Conservation (phyloP, 2,888 invertebrate species). For the Brenthis ino region DNA sequence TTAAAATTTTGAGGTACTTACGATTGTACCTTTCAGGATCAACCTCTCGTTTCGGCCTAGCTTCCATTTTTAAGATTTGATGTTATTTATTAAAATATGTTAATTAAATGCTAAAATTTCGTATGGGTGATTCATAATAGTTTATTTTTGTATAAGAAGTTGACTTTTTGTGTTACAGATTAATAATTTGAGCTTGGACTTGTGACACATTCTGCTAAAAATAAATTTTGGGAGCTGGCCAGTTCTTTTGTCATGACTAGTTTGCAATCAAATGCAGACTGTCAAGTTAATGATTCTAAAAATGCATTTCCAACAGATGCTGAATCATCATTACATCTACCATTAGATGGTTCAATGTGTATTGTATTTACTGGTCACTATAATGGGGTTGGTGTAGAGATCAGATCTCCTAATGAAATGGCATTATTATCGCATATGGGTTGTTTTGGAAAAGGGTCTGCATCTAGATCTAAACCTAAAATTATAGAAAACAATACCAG, state of each 20-base stretch:
- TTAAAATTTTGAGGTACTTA: constrained; percentile 46
- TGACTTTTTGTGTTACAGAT: constrained; percentile 55
- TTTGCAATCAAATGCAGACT: constrained; percentile 66
- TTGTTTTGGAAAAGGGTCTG: constrained; percentile 88
- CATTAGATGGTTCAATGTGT: constrained; percentile 69
- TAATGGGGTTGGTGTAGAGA: constrained; percentile 86
- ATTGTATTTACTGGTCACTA: constrained; percentile 83
- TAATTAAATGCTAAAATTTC: constrained; percentile 44
- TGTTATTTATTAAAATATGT: constrained; percentile 25
- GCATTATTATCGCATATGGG: constrained; percentile 86
- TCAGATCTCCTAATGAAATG: constrained; percentile 83
- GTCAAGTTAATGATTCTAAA: constrained; percentile 74
- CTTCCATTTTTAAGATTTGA: constrained; percentile 39
- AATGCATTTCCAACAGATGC: constrained; percentile 63
- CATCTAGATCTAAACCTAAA: constrained; percentile 81
- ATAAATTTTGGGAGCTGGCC: constrained; percentile 70
- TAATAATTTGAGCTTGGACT: constrained; percentile 54
- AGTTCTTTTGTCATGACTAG: constrained; percentile 70
- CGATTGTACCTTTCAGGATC: constrained; percentile 50
- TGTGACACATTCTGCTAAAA: constrained; percentile 61
- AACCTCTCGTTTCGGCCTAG: constrained; percentile 36
- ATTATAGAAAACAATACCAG: constrained; percentile 60
- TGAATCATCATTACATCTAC: constrained; percentile 70
- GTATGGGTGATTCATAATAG: constrained; percentile 47
- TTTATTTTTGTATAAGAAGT: constrained; percentile 46